Base-by-base conservation (phyloP, 92 coral and sea anemone genomes). In the Siderastrea siderea region DNA sequence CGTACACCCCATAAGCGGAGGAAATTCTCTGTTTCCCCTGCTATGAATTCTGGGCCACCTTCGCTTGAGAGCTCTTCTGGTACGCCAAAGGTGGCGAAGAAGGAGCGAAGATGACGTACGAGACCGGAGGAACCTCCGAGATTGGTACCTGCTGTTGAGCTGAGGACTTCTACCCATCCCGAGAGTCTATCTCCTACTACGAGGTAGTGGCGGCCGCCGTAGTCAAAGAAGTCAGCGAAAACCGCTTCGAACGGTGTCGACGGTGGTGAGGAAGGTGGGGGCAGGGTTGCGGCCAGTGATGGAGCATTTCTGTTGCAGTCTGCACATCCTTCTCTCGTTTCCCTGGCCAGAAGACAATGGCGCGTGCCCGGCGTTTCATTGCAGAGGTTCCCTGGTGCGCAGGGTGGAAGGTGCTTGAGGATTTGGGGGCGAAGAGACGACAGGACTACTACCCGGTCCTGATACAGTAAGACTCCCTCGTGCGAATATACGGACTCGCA, bases 161-260 rank as follows among this genome's bases (percentile, higher is more conserved):
- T 45, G 8, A 94, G 48, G 3, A 92, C 91, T 66, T 92, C 92
- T 17, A 84, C 94, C 95, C 91, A 94, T 48, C 95, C 93, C 0
- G 95, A 90, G n/a, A 92, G 92, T 80, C 92, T 91, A 74, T 94
- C 95, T 61, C 92, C 98, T 9, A 94, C 89, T 44, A 94, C 92
- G 0, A 92, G 78, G 79, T 94, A 94, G 43, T 91, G 94, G 74
- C 54, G 85, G 81, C 92, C 94, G 7, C n/a, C n/a, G n/a, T n/a
- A n/a, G n/a, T n/a, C n/a, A n/a, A n/a, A 91, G 82, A 94, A 89
- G 91, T 91, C 95, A 47, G 93, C 93, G 58, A 89, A 89, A 49
- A 92, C 92, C 17, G 92, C 92, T 61, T 91, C 93, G 58, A 94
- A 91, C 15, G 94, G 97, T 15, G 90, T 89, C 19, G 93, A 86